A percentile compares a stretch with the other conserved stretches of the same genome.
Conservation (phyloP, 2,797 vertebrate genomes). For the Mormyrops attenuatus region DNA sequence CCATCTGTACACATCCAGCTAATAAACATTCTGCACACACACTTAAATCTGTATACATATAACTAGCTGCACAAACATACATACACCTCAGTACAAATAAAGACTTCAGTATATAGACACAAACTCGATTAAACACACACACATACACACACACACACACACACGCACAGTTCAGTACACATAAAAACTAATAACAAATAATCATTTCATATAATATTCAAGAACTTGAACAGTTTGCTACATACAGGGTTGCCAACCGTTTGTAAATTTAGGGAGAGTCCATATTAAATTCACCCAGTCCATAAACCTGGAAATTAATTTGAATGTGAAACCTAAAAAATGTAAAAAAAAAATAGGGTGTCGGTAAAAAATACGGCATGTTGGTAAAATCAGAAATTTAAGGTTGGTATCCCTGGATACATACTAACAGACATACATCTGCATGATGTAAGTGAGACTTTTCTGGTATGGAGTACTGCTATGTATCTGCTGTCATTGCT, state of each 20-base stretch:
- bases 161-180: neutral
- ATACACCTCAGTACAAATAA: neutral
- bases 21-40: conserved; percentile 7
- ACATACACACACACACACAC: neutral
- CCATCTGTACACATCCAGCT: neutral
- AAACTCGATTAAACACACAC: neutral
- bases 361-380: neutral
- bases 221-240: neutral
- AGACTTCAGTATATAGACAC: neutral
- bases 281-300: neutral
- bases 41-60: neutral
- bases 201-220: neutral
- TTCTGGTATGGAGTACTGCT: neutral
- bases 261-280: neutral
- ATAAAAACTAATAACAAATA: neutral
- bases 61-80: neutral
- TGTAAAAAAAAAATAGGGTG: neutral
- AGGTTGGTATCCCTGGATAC: neutral
- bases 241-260: neutral
- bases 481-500: neutral
- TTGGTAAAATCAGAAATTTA: neutral
- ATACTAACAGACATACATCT: neutral
- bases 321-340: neutral
- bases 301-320: neutral
- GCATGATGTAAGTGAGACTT: neutral